Evolutionary conservation across 1,140 invertebrate genomes (phyloP).

Genomic region (Danaus plexippus): DNA sequence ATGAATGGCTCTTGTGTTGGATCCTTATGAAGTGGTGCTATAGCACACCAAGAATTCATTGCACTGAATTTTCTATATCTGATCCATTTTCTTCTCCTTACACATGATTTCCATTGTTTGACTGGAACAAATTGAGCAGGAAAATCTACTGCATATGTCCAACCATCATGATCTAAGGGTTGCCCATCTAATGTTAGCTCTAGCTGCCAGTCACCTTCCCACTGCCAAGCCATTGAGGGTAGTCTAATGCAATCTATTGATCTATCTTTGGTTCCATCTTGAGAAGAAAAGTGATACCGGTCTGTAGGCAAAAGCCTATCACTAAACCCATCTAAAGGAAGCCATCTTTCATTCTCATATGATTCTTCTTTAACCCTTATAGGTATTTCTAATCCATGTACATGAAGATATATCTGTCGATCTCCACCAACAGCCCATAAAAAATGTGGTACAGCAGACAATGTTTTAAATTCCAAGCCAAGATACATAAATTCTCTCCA

Average conservation of each 20-base stretch:
- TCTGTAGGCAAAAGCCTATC: slow-evolving; percentile 88
- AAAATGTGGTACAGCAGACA: slow-evolving; percentile 86
- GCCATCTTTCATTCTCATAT: slow-evolving; percentile 95
- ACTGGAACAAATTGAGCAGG: slow-evolving; percentile 85
- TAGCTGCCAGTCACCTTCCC: slow-evolving; percentile 94
- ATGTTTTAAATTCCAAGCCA: slow-evolving; percentile 88
- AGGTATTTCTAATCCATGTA: slow-evolving; percentile 89
- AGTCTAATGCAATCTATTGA: slow-evolving; percentile 85
- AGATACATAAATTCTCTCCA: slow-evolving; percentile 89
- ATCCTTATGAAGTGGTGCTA: slow-evolving; percentile 90
- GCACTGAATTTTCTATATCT: slow-evolving; percentile 89
- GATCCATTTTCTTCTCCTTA: slow-evolving; percentile 90
- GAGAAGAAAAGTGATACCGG: slow-evolving; percentile 86
- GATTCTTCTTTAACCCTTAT: slow-evolving; percentile 91
- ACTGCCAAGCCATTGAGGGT: slow-evolving; percentile 93
- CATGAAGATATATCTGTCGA: slow-evolving; percentile 91
- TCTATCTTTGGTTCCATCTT: slow-evolving; percentile 84
- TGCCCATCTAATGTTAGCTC: slow-evolving; percentile 90
- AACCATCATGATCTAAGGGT: slow-evolving; percentile 90
- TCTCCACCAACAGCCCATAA: slow-evolving; percentile 94
- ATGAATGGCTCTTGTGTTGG: slow-evolving; percentile 83
- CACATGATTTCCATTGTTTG: slow-evolving; percentile 93
- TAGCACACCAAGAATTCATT: slow-evolving; percentile 92
- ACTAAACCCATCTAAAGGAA: slow-evolving; percentile 90
- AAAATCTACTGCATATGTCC: slow-evolving; percentile 96